Base-by-base conservation (phyloP, 1,140 invertebrate genomes). In the Neuroterus valhalla region DNA sequence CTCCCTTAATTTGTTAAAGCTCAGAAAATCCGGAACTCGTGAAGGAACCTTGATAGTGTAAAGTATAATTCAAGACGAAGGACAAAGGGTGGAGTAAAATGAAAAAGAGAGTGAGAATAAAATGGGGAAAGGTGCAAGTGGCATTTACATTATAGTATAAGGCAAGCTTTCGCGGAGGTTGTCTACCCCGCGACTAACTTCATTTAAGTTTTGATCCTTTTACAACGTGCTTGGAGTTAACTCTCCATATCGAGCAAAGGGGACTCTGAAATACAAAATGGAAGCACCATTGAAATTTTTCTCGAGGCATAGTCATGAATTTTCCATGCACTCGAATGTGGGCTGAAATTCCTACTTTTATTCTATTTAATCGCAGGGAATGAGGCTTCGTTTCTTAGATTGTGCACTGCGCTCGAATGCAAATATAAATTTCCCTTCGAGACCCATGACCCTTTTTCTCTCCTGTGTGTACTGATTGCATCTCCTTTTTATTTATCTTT, bases 201-300 rank as follows among this genome's bases (percentile, higher is more conserved):
- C 76, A 81, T 81, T 81, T 81, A 79, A 81, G 76, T 81, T 81
- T 70, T 73, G 42, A 69, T 70, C 45, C 74, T 74, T 69, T 74
- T 70, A 72, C 38, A 52, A 43, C 31, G 66, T 66, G 23, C 38
- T 74, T 38, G 17, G 68, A 48, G 55, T 26, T 70, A 77, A 78
- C 72, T 81, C 77, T 81, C 77, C 70, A 75, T 78, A 78, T 78
- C 68, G 55, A 67, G 68, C 67, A 66, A 31, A 31, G 26, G 55
- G 14, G 26, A 62, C 26, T 62, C 55, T 38, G 12, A 62, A 62
- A 62, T 62, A 72, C 72, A 50, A 75, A 66, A 68, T 45, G 66
- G 19, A 70, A 66, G 42, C 48, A 77, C 71, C 26, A 62, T 38
- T 38, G 12, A 62, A 62, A 14, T 62, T 26, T 62, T 62, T 69